These are phyloP conservation scores for Drosophila pruinosa DNA, from an alignment of 1,140 invertebrate species.

Conservation along the genomic window DNA sequence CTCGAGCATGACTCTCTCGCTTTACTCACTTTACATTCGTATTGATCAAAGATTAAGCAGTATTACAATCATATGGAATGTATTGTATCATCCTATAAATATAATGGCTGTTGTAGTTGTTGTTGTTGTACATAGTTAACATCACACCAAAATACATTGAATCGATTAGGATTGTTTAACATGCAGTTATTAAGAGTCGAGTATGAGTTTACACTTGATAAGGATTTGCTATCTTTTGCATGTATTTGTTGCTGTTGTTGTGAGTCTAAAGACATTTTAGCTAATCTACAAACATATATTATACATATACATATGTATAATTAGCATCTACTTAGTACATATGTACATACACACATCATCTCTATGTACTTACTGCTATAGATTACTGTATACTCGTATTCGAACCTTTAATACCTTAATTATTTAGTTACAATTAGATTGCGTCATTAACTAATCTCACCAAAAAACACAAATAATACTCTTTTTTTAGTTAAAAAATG, in stretches of 20 bases:
- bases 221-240: conserved; percentile 18
- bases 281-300: conserved; percentile 47
- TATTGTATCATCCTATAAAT: conserved; percentile 5
- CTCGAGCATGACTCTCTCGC: background rate
- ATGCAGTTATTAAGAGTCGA: conserved; percentile 36
- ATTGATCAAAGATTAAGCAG: conserved; percentile 6
- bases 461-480: conserved; percentile 62
- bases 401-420: conserved; percentile 54
- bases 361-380: too few relatives aligned
- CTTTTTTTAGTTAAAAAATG: conserved; percentile 16
- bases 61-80: background rate
- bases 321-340: background rate
- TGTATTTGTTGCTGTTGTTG: conserved; percentile 7
- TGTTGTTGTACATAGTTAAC: conserved; percentile 54
- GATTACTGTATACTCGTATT: conserved; percentile 28
- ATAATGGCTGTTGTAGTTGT: conserved; percentile 5
- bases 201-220: conserved; percentile 46
- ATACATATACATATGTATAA: conserved; percentile 11
- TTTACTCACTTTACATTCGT: conserved; percentile 23
- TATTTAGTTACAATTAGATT: conserved; percentile 72
- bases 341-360: conserved; percentile 7
- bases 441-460: conserved; percentile 64
- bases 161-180: conserved; percentile 44
- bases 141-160: conserved; percentile 57
- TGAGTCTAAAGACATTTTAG: conserved; percentile 24